Percentiles rank a stretch among this genome's conserved stretches.
These are phyloP conservation scores for Aix galericulata DNA, from an alignment of 2,113 vertebrate genomes.

Conservation along the genomic window DNA sequence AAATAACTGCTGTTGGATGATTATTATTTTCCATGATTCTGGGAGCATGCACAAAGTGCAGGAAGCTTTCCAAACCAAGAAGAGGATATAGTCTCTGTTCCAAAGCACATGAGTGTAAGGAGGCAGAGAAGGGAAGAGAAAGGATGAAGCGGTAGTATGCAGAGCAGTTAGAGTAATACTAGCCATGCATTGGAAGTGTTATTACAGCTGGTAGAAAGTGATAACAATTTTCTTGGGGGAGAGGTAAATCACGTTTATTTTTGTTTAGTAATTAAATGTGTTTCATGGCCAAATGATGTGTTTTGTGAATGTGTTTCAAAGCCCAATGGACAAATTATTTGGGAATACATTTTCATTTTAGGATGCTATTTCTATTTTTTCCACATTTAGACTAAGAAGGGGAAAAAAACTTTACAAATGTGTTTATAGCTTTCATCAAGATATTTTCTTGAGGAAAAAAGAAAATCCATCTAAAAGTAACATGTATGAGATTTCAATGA, in stretches of 20 bases:
- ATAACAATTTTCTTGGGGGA: not conserved
- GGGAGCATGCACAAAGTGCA: not conserved
- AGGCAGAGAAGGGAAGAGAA: not conserved
- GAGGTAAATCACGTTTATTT: not conserved
- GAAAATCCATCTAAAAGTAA: not conserved
- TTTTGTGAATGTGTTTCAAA: no score
- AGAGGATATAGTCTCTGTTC: not conserved
- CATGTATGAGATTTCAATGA: not conserved
- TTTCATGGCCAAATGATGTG: not conserved
- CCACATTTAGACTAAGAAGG: not conserved
- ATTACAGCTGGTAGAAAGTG: not conserved
- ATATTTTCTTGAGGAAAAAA: not conserved
- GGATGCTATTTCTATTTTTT: not conserved
- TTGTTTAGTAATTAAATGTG: not conserved
- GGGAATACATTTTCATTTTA: not conserved
- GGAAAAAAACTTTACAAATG: not conserved
- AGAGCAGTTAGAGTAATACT: not conserved
- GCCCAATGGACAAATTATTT: not conserved
- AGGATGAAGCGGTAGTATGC: not conserved
- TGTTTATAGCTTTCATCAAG: not conserved
- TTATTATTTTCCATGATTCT: not conserved
- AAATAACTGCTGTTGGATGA: not conserved
- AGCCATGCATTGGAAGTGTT: not conserved
- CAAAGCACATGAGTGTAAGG: not conserved
- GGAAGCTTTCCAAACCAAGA: not conserved